Conservation (phyloP, 2,797 vertebrate species). For the Spondyliosoma cantharus region DNA sequence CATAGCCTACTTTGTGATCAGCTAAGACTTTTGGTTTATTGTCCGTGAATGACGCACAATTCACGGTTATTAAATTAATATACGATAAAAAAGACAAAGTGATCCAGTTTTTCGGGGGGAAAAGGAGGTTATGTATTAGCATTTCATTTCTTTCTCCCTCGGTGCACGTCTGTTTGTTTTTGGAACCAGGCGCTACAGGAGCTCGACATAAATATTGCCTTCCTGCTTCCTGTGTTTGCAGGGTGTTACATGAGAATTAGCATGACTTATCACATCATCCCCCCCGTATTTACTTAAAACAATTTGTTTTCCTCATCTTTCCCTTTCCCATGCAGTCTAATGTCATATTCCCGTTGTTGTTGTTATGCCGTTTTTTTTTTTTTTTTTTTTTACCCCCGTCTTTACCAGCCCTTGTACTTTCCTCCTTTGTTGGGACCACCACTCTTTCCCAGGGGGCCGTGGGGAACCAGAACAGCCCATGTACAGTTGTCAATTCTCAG, state of each 20-base stretch:
- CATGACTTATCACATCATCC: not conserved
- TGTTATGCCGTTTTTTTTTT: not conserved
- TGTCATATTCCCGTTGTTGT: slow-evolving; percentile 1
- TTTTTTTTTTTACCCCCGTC: not conserved
- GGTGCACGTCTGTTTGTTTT: slow-evolving; percentile 53
- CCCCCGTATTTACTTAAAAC: not conserved
- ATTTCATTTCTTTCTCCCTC: slow-evolving; percentile 7
- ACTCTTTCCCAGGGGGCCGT: slow-evolving; percentile 35
- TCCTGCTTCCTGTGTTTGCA: slow-evolving; percentile 62
- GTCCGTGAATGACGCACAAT: not conserved
- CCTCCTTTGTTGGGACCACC: slow-evolving; percentile 54
- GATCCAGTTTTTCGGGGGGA: not conserved
- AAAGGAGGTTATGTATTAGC: slow-evolving; percentile 4
- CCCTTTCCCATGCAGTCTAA: not conserved
- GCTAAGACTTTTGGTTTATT: not conserved
- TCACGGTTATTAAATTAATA: not conserved
- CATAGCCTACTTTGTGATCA: slow-evolving; percentile 34
- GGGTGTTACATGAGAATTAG: slow-evolving; percentile 27
- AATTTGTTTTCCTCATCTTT: slow-evolving; percentile 3
- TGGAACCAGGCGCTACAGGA: slow-evolving; percentile 43
- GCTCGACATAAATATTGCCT: slow-evolving; percentile 54
- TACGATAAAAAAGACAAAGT: slow-evolving; percentile 13
- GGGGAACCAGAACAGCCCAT: slow-evolving; percentile 53
- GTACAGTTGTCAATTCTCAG: slow-evolving; percentile 64
- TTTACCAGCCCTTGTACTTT: slow-evolving; percentile 13